phyloP scores from a whole-genome alignment of 2,888 invertebrate species.

The Leptinotarsa peninsularis region DNA sequence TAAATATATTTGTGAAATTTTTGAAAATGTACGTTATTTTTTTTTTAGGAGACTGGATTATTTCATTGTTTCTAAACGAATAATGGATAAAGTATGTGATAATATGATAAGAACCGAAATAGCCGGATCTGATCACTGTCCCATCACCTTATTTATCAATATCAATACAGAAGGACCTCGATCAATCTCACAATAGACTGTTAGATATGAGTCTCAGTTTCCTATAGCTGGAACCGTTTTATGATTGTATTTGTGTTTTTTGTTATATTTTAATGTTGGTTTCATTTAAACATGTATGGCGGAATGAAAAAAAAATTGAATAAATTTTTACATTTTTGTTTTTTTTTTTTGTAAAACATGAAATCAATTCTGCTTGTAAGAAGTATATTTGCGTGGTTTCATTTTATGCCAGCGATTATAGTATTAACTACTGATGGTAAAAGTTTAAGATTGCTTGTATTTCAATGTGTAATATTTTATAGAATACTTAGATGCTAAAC shows the following conservation, averaged over 20 bases:
- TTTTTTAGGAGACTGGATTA: constrained; percentile 92
- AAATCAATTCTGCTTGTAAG: too few species aligned
- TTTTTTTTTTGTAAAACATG: too few species aligned
- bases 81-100: constrained; percentile 84
- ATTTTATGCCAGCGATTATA: too few species aligned
- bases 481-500: too few species aligned
- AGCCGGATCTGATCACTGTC: constrained; percentile 97
- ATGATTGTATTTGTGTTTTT: constrained; percentile 8
- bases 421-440: too few species aligned
- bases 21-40: background rate
- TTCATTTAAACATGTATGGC: background rate
- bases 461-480: too few species aligned
- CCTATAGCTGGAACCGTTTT: constrained; percentile 3
- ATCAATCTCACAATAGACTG: background rate
- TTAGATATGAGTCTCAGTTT: background rate
- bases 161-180: constrained; percentile 47
- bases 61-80: constrained; percentile 87
- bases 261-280: constrained; percentile 4
- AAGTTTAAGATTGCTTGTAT: too few species aligned
- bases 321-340: constrained; percentile 16
- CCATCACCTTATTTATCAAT: constrained; percentile 82
- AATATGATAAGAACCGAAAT: constrained; percentile 84
- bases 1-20: background rate
- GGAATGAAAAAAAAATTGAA: background rate
- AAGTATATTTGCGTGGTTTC: too few species aligned